phyloP scores from a whole-genome alignment of 1,140 invertebrate species.

The Dreissena polymorpha region DNA sequence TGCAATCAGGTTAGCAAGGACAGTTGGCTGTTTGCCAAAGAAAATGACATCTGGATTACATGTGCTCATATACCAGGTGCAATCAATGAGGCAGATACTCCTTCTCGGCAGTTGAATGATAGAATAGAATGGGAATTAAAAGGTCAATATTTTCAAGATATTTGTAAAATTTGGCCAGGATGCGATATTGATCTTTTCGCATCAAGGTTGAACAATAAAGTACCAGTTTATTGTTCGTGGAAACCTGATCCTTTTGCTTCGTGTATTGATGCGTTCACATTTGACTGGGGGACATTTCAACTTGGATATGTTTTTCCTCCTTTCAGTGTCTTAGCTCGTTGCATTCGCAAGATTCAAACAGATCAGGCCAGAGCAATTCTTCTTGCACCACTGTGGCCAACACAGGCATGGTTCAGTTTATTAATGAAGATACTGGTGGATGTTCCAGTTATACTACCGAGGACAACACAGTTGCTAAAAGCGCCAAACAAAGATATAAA shows the following conservation, averaged over 20 bases:
- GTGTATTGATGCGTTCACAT: slow-evolving; percentile 13
- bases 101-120: slow-evolving; percentile 23
- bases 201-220: slow-evolving; percentile 18
- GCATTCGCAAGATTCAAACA: slow-evolving; percentile 44
- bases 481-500: neutral
- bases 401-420: slow-evolving; percentile 44
- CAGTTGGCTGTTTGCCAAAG: slow-evolving; percentile 16
- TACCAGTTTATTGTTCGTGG: slow-evolving; percentile 16
- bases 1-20: neutral
- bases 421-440: slow-evolving; percentile 39
- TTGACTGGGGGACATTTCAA: slow-evolving; percentile 20
- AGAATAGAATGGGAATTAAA: slow-evolving; percentile 21
- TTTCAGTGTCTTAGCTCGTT: slow-evolving; percentile 22
- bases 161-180: neutral
- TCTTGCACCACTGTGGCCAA: slow-evolving; percentile 58
- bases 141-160: neutral
- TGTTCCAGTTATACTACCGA: slow-evolving; percentile 42
- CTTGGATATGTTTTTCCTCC: slow-evolving; percentile 15
- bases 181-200: slow-evolving; percentile 14
- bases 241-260: slow-evolving; percentile 4
- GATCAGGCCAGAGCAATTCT: slow-evolving; percentile 48
- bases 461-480: slow-evolving; percentile 20
- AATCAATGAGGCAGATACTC: slow-evolving; percentile 24
- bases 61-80: neutral
- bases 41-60: neutral